Conservation (phyloP, 2,113 vertebrate genomes). For the Actinemys pallida region DNA sequence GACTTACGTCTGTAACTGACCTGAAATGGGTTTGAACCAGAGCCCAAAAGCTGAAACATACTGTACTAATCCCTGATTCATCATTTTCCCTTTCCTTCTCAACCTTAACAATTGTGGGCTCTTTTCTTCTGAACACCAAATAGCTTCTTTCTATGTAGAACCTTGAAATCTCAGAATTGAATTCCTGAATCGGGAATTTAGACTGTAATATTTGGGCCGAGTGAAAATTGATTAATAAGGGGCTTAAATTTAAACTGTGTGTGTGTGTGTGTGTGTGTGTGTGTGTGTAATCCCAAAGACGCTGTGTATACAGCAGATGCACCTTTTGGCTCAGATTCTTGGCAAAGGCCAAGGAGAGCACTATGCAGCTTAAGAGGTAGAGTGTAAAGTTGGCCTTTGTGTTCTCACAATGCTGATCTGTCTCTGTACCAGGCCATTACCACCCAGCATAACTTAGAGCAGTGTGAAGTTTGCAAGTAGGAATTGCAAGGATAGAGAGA, state of each 20-base stretch:
- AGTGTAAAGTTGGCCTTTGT: background rate
- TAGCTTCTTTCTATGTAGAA: background rate
- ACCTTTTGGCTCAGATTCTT: background rate
- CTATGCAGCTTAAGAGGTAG: background rate
- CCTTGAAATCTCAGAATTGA: background rate
- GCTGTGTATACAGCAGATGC: background rate
- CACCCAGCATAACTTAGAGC: background rate
- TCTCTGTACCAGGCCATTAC: background rate
- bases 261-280: background rate
- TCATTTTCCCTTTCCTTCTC: background rate
- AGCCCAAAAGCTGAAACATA: background rate
- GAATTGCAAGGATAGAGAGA: background rate
- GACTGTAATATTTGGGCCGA: background rate
- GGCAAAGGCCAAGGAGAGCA: background rate
- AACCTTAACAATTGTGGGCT: background rate
- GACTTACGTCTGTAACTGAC: background rate
- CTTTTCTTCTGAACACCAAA: background rate
- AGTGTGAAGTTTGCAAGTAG: background rate
- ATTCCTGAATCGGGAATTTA: background rate
- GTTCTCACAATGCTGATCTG: background rate
- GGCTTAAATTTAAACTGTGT: background rate
- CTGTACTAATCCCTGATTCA: background rate
- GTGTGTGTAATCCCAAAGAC: background rate
- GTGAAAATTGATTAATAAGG: background rate
- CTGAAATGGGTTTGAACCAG: background rate